Conservation (phyloP, 2,888 invertebrate genomes). For the Lymantria monacha region DNA sequence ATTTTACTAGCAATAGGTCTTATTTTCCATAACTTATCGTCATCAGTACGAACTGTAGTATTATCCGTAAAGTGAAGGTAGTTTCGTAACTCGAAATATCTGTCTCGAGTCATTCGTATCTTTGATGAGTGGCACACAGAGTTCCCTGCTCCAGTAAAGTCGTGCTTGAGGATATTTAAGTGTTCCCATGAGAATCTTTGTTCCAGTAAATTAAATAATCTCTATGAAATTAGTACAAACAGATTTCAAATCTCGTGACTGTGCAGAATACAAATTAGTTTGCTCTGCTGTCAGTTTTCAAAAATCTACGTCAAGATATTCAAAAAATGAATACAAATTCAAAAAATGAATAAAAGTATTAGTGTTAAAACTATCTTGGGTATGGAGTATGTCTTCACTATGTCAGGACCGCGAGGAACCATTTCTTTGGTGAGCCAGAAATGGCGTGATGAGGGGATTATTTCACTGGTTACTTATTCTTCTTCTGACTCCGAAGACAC, state of each 20-base stretch:
- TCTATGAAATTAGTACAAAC: not conserved
- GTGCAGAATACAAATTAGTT: too few relatives aligned
- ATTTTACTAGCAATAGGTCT: slow-evolving; percentile 1
- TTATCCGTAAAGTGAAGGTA: not conserved
- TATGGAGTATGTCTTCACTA: not conserved
- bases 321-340: not conserved
- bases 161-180: not conserved
- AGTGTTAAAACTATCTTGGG: not conserved
- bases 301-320: slow-evolving; percentile 1
- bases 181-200: not conserved
- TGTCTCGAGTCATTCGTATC: slow-evolving; percentile 3
- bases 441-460: too few relatives aligned
- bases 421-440: not conserved
- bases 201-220: not conserved
- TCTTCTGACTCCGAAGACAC: not conserved
- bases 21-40: slow-evolving; percentile 6
- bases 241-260: not conserved
- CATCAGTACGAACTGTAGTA: too few relatives aligned
- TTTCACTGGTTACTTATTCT: not conserved
- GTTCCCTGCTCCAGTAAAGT: not conserved
- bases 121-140: too few relatives aligned
- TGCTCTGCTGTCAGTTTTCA: not conserved
- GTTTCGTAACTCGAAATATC: not conserved
- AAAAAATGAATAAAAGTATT: too few relatives aligned
- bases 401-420: not conserved